Evolutionary conservation across 1,140 invertebrate species (phyloP).

Genomic region (Elymnias hypermnestra): DNA sequence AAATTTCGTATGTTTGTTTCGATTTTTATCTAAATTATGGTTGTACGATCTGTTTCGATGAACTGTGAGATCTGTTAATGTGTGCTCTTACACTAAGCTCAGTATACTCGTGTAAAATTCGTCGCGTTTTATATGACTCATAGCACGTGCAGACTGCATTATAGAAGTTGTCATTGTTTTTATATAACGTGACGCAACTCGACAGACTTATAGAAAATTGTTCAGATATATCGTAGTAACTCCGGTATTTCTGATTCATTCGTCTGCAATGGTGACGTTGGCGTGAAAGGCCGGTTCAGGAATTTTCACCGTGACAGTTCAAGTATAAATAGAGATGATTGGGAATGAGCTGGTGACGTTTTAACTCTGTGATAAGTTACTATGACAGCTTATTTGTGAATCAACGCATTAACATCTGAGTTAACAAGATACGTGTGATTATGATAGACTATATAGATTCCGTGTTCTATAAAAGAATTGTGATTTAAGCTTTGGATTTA

Average conservation of each 20-base stretch:
- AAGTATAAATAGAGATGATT: slow-evolving; percentile 31
- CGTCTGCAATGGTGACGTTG: slow-evolving; percentile 20
- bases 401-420: background rate
- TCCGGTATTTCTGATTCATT: slow-evolving; percentile 30
- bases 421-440: background rate
- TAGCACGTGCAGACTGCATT: background rate
- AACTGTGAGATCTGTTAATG: no score
- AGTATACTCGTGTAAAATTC: no score
- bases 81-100: no score
- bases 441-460: no score
- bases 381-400: background rate
- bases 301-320: slow-evolving; percentile 26
- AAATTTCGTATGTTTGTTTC: no score
- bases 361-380: slow-evolving; percentile 11
- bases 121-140: slow-evolving; percentile 9
- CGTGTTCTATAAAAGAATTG: no score
- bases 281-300: slow-evolving; percentile 8
- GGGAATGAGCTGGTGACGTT: slow-evolving; percentile 17
- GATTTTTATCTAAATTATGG: no score
- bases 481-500: no score
- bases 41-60: no score
- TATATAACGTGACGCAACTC: slow-evolving; percentile 4
- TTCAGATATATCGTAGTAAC: slow-evolving; percentile 11
- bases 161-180: slow-evolving; percentile 2
- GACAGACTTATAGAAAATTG: background rate